phyloP scores from a whole-genome alignment of 2,113 vertebrate species.

The Corvus moneduloides region DNA sequence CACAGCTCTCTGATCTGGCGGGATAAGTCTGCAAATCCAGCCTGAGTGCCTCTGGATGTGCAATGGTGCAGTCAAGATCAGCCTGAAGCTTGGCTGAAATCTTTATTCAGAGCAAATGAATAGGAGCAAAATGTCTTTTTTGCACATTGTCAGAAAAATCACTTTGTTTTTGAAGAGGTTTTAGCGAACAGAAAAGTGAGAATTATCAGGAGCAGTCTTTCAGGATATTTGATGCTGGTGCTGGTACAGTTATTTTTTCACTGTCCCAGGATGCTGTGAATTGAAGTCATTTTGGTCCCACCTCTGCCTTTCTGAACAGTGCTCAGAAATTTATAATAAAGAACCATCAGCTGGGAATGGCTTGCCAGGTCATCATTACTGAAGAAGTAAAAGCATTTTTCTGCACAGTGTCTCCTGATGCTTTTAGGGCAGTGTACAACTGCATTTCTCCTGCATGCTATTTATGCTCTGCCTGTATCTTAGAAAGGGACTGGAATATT shows the following conservation, averaged over 20 bases:
- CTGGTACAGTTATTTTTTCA: neutral
- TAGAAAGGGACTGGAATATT: conserved; percentile 5
- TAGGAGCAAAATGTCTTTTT: neutral
- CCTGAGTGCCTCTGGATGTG: neutral
- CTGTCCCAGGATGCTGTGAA: neutral
- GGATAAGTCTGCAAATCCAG: neutral
- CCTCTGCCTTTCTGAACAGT: conserved; percentile 1
- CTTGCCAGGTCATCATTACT: neutral
- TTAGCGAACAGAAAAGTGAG: neutral
- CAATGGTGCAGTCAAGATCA: neutral
- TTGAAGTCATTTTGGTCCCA: neutral
- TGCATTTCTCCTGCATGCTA: neutral
- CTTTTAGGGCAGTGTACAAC: conserved; percentile 10
- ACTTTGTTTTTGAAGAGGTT: neutral
- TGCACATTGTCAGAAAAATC: conserved; percentile 20
- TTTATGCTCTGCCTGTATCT: neutral
- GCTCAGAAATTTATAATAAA: conserved; percentile 3
- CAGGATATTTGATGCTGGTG: neutral
- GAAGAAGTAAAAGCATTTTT: conserved; percentile 31
- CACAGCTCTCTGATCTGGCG: fast-evolving
- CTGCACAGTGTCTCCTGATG: neutral
- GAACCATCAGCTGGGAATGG: neutral
- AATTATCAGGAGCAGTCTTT: neutral
- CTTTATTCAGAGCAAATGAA: neutral
- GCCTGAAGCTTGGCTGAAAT: neutral